A percentile compares a stretch with the other conserved stretches of the same genome.
Evolutionary conservation across 2,888 invertebrate genomes (phyloP).

Genomic region (Tachina fera): DNA sequence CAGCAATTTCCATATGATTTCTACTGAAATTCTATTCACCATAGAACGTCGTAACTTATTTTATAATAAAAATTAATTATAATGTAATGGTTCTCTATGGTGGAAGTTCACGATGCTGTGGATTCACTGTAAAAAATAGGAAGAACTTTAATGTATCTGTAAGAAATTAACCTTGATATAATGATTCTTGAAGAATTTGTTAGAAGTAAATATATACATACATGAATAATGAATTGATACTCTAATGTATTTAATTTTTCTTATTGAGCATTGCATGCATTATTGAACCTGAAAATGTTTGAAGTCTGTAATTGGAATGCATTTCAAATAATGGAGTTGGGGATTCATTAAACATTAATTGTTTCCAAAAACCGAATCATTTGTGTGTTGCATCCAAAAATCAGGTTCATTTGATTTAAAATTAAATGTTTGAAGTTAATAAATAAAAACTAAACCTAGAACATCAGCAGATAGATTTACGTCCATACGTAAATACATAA

Average conservation of each 20-base stretch:
- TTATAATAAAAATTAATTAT: no score
- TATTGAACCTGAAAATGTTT: slow-evolving; percentile 30
- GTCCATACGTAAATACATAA: neutral
- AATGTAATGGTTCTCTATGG: neutral
- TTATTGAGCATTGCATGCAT: slow-evolving; percentile 7
- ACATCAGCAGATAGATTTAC: neutral
- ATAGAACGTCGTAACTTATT: no score
- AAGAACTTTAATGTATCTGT: neutral
- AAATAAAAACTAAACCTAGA: neutral
- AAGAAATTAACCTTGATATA: neutral
- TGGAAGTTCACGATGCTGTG: neutral
- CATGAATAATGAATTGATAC: neutral
- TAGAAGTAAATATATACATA: neutral
- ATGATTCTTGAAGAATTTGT: neutral
- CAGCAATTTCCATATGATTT: no score
- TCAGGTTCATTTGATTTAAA: neutral
- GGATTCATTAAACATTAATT: slow-evolving; percentile 58
- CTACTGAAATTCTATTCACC: no score
- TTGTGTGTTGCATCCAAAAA: neutral
- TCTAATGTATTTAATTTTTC: neutral
- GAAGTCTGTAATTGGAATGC: slow-evolving; percentile 35
- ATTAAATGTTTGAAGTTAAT: slow-evolving; percentile 19
- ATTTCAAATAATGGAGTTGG: slow-evolving; percentile 58
- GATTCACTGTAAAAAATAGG: neutral
- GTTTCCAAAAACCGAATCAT: slow-evolving; percentile 39